Percentiles rank a stretch among this genome's conserved stretches.
Evolutionary conservation across 2,888 invertebrate species (phyloP).

Genomic region (Proisotoma minuta): DNA sequence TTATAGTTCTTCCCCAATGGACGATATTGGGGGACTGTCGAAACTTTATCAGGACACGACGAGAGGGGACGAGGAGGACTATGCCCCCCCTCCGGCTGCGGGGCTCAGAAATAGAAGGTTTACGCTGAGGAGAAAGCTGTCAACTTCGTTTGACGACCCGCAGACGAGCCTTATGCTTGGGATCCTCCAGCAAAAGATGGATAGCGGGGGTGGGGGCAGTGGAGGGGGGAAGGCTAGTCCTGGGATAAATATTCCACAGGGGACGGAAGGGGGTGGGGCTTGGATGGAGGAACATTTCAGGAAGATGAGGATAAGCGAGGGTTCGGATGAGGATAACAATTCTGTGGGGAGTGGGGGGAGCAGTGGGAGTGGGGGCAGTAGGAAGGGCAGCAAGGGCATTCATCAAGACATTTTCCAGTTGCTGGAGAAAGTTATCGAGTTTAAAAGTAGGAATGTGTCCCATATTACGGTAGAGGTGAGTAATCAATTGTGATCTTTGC

Average conservation of each 20-base stretch:
- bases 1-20: constrained; percentile 14
- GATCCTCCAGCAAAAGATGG: background rate
- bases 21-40: constrained; percentile 29
- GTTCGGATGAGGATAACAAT: background rate
- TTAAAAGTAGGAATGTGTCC: constrained; percentile 32
- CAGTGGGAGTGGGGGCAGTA: background rate
- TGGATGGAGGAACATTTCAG: constrained; percentile 15
- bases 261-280: background rate
- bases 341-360: background rate
- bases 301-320: constrained; percentile 13
- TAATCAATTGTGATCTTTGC: constrained; percentile 1
- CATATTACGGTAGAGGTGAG: constrained; percentile 39
- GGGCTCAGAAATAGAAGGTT: constrained; percentile 8
- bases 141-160: constrained; percentile 28
- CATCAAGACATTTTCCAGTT: constrained; percentile 32
- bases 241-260: background rate
- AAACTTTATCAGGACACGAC: constrained; percentile 1
- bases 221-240: constrained; percentile 14
- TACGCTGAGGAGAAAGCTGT: constrained; percentile 22
- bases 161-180: background rate
- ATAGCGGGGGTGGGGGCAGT: background rate
- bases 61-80: background rate
- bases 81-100: background rate
- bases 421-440: constrained; percentile 36
- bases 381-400: background rate